These are phyloP conservation scores for Bombus fervidus DNA, from an alignment of 1,140 invertebrate species.

Conservation along the genomic window DNA sequence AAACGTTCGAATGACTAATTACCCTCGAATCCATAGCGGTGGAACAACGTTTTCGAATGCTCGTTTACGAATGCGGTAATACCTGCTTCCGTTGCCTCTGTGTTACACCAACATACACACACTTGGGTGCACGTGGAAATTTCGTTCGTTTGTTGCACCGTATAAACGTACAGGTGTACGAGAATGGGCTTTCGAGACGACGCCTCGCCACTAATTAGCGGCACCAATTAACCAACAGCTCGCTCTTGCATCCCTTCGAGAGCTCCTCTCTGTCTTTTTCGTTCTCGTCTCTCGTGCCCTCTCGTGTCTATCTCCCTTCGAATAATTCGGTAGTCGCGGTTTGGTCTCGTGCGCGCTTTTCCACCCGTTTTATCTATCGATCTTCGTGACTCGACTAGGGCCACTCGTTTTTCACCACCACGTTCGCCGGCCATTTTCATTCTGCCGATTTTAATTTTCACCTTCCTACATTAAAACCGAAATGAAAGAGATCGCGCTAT, in stretches of 20 bases:
- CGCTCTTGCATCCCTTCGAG: conserved; percentile 15
- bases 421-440: conserved; percentile 53
- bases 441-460: conserved; percentile 50
- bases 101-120: conserved; percentile 19
- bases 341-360: background rate
- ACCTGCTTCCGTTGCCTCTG: conserved; percentile 26
- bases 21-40: conserved; percentile 26
- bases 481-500: conserved; percentile 28
- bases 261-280: background rate
- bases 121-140: conserved; percentile 38
- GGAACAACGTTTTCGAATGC: conserved; percentile 58
- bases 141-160: conserved; percentile 51
- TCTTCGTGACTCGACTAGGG: background rate
- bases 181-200: conserved; percentile 62
- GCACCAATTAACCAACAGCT: conserved; percentile 71
- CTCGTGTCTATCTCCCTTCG: background rate
- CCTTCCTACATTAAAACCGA: conserved; percentile 37
- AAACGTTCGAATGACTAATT: conserved; percentile 60
- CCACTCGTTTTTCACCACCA: conserved; percentile 27
- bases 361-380: conserved; percentile 53
- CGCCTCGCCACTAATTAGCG: conserved; percentile 71
- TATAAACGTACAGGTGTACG: conserved; percentile 54
- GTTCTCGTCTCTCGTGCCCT: background rate
- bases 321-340: conserved; percentile 13
- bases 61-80: conserved; percentile 64